Evolutionary conservation across 2,113 vertebrate species (phyloP).

Genomic region (Petromus typicus): DNA sequence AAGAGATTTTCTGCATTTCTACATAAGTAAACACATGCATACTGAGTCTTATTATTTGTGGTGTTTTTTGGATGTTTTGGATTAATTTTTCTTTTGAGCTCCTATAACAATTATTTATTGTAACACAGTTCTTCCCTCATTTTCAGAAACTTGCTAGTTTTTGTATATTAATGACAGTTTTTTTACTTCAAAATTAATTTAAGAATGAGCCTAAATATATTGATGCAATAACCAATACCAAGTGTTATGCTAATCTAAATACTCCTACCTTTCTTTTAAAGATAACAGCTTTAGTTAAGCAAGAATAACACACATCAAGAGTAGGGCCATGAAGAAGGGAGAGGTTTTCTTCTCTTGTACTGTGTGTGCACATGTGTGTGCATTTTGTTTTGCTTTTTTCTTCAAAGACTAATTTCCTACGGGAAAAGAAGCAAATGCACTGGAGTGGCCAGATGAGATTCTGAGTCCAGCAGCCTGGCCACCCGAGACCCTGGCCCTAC

Average conservation of each 20-base stretch:
- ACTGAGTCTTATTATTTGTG: conserved; percentile 6
- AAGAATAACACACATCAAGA: conserved; percentile 22
- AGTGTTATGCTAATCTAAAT: neutral
- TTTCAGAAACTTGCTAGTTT: neutral
- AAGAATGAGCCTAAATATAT: conserved; percentile 34
- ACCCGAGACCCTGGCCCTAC: neutral
- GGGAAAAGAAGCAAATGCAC: neutral
- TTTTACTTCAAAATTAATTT: neutral
- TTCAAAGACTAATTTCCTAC: neutral
- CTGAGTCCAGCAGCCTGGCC: neutral
- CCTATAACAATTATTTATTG: neutral
- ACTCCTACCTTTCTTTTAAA: neutral
- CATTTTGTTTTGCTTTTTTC: neutral
- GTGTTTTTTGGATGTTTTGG: neutral
- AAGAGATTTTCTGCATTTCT: neutral
- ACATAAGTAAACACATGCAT: too few species aligned
- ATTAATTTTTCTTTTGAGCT: conserved; percentile 17
- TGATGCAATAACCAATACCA: neutral
- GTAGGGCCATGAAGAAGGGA: neutral
- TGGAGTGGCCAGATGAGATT: neutral
- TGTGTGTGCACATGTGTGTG: neutral
- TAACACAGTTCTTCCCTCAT: neutral
- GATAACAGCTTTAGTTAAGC: neutral
- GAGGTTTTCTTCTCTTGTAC: neutral
- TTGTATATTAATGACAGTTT: neutral